Base-by-base conservation (phyloP, 2,113 vertebrate genomes). In the Petromus typicus region DNA sequence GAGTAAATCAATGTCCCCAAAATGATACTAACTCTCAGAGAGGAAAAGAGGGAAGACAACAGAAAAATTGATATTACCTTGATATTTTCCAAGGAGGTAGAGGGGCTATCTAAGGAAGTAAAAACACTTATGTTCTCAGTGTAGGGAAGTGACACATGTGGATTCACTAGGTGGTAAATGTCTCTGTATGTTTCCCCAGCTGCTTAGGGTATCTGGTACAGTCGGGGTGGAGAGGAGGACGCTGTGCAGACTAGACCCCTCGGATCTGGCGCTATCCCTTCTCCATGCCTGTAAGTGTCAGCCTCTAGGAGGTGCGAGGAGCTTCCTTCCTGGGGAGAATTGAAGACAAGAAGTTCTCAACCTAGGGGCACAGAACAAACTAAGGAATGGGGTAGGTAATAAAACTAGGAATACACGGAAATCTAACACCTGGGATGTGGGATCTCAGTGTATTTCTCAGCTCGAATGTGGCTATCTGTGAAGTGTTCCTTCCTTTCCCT, bases 261-360 rank as follows among this genome's bases (percentile, higher is more conserved):
- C 4, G 20, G 30, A 3, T 56, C 32, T 1, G 5, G 1, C 2
- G 0, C 32, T 4, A 4, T 51, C 27, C 10, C 2, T 45, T 73
- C 63, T 48, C 37, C 7, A 1, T 25, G 32, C 3, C 13, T 20
- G 61, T 22, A 27, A 5, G 37, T 3, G 10, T 34, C 37, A 3
- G 7, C 8, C 13, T 59, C 25, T 17, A 54, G 43, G 20, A 43
- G n/a, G 30, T 5, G 4, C 40, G 48, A 40, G 32, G 14, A 67
- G 3, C 5, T 91, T 71, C 40, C 5, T 43, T 89, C 23, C 67
- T 71, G 30, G 79, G 66, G 86, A 34, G 82, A 81, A 54, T 2
- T 37, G 54, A 22, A 89, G 30, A 40, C 43, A 22, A 51, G 20
- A 7, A 11, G 23, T 64, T 89, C n/a, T 82, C 51, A 22, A 1